Evolutionary conservation across 2,888 invertebrate species (phyloP).

Genomic region (Schizaphis graminum): DNA sequence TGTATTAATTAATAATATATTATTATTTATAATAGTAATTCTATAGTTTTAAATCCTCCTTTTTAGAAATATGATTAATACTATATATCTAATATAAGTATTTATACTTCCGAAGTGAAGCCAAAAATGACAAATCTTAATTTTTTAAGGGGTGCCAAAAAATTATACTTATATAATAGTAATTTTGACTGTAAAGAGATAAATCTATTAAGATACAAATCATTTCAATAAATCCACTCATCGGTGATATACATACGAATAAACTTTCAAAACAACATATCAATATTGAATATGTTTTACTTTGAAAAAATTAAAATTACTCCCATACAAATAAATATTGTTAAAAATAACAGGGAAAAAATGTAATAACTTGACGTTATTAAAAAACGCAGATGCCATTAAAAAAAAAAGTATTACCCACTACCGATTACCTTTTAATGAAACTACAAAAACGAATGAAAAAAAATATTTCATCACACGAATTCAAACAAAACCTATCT

Average conservation of each 20-base stretch:
- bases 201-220: background rate
- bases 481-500: background rate
- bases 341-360: background rate
- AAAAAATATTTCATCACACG: background rate
- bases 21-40: too few relatives aligned
- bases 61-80: too few relatives aligned
- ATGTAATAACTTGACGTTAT: background rate
- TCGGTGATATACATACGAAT: background rate
- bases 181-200: background rate
- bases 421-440: background rate
- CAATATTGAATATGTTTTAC: background rate
- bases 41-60: too few relatives aligned
- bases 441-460: background rate
- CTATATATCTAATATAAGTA: background rate
- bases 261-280: background rate
- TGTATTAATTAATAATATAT: too few relatives aligned
- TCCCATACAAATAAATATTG: background rate
- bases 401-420: background rate
- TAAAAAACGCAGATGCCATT: background rate
- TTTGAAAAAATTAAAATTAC: background rate
- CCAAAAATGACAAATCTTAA: background rate
- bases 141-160: background rate
- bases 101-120: background rate
- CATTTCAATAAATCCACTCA: background rate
- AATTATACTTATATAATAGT: background rate